A percentile compares a stretch with the other conserved stretches of the same genome.
Conservation (phyloP, 2,797 vertebrate species). For the Gambusia yucatana region DNA sequence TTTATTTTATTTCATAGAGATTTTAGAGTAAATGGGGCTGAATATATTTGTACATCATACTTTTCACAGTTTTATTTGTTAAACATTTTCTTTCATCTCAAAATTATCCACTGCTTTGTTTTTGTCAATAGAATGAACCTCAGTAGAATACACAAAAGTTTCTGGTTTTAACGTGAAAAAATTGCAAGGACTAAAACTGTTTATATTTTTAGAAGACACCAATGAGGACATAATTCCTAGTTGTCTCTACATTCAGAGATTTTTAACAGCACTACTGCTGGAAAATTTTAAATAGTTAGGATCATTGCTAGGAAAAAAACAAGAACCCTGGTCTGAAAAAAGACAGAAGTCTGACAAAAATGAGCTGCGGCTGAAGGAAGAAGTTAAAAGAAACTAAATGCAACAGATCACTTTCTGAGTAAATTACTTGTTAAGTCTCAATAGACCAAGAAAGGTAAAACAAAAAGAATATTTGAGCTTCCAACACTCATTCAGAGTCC, state of each 20-base stretch:
- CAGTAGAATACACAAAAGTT: background rate
- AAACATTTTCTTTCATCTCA: background rate
- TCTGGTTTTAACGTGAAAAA: background rate
- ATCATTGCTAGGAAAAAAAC: background rate
- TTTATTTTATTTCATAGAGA: background rate
- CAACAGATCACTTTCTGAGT: background rate
- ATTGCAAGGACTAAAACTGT: background rate
- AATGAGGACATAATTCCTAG: background rate
- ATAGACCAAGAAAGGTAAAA: background rate
- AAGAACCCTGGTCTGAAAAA: too few species aligned
- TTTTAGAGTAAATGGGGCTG: background rate
- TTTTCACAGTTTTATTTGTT: background rate
- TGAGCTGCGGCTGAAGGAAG: background rate
- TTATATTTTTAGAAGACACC: background rate
- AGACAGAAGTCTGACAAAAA: background rate
- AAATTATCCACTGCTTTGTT: background rate
- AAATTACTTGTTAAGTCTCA: background rate
- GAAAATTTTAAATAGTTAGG: background rate
- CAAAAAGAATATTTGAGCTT: background rate
- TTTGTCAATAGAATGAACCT: background rate
- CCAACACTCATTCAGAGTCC: background rate
- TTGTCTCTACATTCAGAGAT: background rate
- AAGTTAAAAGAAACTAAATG: background rate
- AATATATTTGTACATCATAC: background rate
- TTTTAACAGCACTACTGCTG: background rate